Conservation (phyloP, 53 echinoderm and acorn worm species). For the Echinometra lucunter region DNA sequence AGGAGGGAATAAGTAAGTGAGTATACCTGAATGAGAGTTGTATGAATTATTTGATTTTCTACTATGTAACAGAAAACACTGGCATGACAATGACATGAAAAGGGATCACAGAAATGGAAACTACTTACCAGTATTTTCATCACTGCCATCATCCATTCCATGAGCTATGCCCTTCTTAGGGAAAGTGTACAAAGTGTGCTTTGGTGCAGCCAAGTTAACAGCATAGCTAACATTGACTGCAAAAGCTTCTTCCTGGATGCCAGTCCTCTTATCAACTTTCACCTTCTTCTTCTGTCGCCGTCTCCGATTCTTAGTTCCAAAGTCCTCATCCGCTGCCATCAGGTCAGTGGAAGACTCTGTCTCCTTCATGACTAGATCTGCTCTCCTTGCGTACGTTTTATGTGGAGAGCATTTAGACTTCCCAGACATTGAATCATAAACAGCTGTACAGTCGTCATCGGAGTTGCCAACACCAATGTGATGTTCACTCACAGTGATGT, state of each 20-base stretch:
- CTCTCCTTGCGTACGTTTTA: slow-evolving; percentile 62
- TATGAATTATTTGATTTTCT: too few species aligned
- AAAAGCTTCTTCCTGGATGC: slow-evolving; percentile 34
- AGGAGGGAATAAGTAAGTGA: too few species aligned
- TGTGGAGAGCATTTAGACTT: slow-evolving; percentile 64
- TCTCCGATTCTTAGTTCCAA: slow-evolving; percentile 59
- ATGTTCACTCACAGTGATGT: slow-evolving; percentile 71
- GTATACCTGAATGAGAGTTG: too few species aligned
- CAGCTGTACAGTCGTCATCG: slow-evolving; percentile 70
- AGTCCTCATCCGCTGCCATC: neutral
- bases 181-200: slow-evolving; percentile 14
- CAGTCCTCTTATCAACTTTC: slow-evolving; percentile 42
- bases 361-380: slow-evolving; percentile 53
- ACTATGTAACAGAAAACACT: too few species aligned
- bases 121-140: neutral
- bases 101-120: neutral
- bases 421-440: slow-evolving; percentile 72
- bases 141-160: neutral
- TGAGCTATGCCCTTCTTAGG: slow-evolving; percentile 14
- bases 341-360: neutral
- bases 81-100: neutral
- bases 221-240: slow-evolving; percentile 28
- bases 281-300: slow-evolving; percentile 40
- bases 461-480: slow-evolving; percentile 58
- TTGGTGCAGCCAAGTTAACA: slow-evolving; percentile 34